Percentiles rank a stretch among this genome's conserved stretches.
Conservation (phyloP, 2,888 invertebrate species). For the Athripsodes cinereus region DNA sequence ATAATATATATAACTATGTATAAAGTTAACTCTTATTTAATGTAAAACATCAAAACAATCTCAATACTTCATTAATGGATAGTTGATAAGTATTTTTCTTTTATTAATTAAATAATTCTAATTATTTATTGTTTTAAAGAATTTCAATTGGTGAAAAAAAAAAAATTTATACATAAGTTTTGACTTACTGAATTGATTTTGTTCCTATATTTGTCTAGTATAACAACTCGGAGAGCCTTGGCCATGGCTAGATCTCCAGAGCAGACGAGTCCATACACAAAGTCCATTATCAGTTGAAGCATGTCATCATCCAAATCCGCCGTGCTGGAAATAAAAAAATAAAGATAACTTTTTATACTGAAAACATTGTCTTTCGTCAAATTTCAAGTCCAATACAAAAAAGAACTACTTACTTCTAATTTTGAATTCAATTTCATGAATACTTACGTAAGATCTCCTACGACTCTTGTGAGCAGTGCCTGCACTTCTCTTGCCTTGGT, state of each 20-base stretch:
- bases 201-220: constrained; percentile 76
- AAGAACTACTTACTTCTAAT: not conserved
- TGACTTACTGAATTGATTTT: constrained; percentile 43
- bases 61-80: too few relatives aligned
- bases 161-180: not conserved
- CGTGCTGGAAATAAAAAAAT: constrained; percentile 48
- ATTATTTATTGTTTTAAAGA: too few relatives aligned
- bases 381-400: too few relatives aligned
- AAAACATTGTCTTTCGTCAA: not conserved
- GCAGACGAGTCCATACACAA: constrained; percentile 88
- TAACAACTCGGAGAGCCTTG: constrained; percentile 80
- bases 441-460: constrained; percentile 92
- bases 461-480: constrained; percentile 87
- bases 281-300: constrained; percentile 80
- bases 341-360: not conserved
- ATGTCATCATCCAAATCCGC: constrained; percentile 78
- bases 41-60: too few relatives aligned
- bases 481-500: constrained; percentile 82
- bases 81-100: too few relatives aligned
- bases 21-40: too few relatives aligned
- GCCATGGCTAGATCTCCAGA: constrained; percentile 90
- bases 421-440: not conserved
- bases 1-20: too few relatives aligned
- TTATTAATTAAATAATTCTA: too few relatives aligned
- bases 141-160: too few relatives aligned